These are phyloP conservation scores for Bergia sp. DNA, from an alignment of 92 coral and sea anemone genomes.

Conservation along the genomic window DNA sequence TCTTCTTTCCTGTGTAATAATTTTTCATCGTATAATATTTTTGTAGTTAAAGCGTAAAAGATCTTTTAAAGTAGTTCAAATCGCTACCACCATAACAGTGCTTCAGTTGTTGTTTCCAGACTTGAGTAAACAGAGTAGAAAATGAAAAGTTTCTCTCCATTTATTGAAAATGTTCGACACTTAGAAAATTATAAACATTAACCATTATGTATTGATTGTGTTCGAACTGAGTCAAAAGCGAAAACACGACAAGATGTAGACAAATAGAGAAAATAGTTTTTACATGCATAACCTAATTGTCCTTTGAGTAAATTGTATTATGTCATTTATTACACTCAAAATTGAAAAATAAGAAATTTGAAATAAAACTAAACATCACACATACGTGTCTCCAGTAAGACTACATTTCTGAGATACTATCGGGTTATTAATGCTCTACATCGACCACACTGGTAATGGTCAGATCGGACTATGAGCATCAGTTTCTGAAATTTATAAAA, in stretches of 20 bases:
- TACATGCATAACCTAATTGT: background rate
- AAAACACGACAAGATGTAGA: background rate
- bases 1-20: no score
- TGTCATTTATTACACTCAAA: background rate
- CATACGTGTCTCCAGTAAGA: background rate
- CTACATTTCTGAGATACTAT: background rate
- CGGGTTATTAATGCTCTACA: slow-evolving; percentile 4
- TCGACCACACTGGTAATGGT: slow-evolving; percentile 8
- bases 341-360: background rate
- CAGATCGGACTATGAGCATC: background rate
- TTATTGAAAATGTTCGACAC: background rate
- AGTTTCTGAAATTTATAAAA: slow-evolving; percentile 22
- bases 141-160: background rate
- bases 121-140: background rate
- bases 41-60: background rate
- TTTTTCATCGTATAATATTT: no score
- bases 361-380: background rate
- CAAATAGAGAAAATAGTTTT: background rate
- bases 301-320: background rate
- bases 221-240: background rate
- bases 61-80: background rate
- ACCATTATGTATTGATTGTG: background rate
- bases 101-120: background rate
- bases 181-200: background rate
- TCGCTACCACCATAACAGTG: background rate